Evolutionary conservation across 2,797 vertebrate genomes (phyloP), one percentile per base, ranked within the genome.

Genomic region (Linurgus olivaceus): DNA sequence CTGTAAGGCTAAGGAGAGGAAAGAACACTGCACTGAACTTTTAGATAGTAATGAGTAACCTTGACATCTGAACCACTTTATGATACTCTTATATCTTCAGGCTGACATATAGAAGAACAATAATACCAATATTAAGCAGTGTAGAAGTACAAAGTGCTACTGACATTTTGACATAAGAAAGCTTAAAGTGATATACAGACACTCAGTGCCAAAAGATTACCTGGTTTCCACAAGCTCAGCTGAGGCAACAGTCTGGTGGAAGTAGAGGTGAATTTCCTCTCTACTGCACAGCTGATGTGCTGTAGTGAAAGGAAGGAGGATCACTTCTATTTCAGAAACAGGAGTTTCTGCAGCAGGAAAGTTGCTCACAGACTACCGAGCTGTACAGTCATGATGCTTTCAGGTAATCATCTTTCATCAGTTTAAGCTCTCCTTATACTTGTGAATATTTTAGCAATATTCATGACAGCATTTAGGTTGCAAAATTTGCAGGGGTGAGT

Each of bases 11-110:
- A 76, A 38, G 35, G 74, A 81, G 14, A 93, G 38, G 83, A 78
- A 33, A 86, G 67, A 20, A 94, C 92, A 88, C 44, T 63, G 68
- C 68, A 35, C 50, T 33, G 26, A 71, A 57, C 31, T 89, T 17
- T 52, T 82, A 93, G 38, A 42, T 7, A 88, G 52, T 68, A 94
- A 91, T 91, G 91, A 91, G 91, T 91, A 75, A 77, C 61, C 61
- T 80, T 94, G 85, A 87, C 94, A 94, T 61, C 78, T 92, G 67
- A 77, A 83, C n/a, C 37, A 86, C 48, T 82, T 92, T 80, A 87
- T 77, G 91, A 67, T 38, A 33, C 66, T 47, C 66, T 59, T 89
- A 42, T 44, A 89, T 93, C 81, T 93, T 89, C 68, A 74, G 65
- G 57, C 68, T 96, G 85, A 91, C 84, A 77, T 63, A 77, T 21